Percentiles rank a stretch among this genome's conserved stretches.
Conservation (phyloP, 1,140 invertebrate species). For the Drosophila trapezifrons region DNA sequence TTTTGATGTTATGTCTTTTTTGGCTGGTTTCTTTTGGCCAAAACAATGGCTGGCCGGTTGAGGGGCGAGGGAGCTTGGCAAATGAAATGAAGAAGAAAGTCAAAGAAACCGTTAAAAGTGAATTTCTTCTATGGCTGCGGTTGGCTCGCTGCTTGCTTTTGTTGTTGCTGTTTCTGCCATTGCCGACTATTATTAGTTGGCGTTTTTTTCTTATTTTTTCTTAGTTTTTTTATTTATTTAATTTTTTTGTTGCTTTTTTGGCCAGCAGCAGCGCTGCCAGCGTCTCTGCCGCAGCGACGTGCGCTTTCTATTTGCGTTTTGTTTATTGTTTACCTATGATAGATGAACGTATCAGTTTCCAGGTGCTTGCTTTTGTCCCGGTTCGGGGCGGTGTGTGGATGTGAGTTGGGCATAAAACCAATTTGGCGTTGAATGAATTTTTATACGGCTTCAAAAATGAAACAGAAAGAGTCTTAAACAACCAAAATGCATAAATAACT, state of each 20-base stretch:
- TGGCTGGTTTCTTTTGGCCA: constrained; percentile 51
- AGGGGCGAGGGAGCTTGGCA: constrained; percentile 40
- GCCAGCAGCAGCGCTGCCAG: constrained; percentile 43
- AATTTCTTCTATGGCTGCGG: constrained; percentile 60
- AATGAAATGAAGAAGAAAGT: constrained; percentile 81
- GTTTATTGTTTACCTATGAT: constrained; percentile 82
- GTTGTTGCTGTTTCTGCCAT: constrained; percentile 51
- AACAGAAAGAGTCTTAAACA: constrained; percentile 48
- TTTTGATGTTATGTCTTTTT: constrained; percentile 2
- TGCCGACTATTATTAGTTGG: constrained; percentile 72
- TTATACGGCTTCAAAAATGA: constrained; percentile 55
- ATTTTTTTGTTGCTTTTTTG: constrained; percentile 36
- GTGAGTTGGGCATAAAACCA: constrained; percentile 43
- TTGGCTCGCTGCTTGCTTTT: constrained; percentile 24
- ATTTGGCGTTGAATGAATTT: constrained; percentile 69
- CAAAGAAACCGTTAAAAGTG: constrained; percentile 71
- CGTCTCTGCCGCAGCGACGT: constrained; percentile 51
- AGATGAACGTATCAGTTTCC: constrained; percentile 69
- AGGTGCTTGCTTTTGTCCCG: constrained; percentile 38
- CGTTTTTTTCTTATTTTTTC: constrained; percentile 48
- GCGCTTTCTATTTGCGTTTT: constrained; percentile 83
- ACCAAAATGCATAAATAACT: constrained; percentile 68
- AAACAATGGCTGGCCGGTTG: constrained; percentile 46
- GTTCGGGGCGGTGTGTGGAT: constrained; percentile 30
- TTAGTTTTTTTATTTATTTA: constrained; percentile 43